phyloP scores from a whole-genome alignment of 2,113 vertebrate genomes.

The Amazona guildingii region DNA sequence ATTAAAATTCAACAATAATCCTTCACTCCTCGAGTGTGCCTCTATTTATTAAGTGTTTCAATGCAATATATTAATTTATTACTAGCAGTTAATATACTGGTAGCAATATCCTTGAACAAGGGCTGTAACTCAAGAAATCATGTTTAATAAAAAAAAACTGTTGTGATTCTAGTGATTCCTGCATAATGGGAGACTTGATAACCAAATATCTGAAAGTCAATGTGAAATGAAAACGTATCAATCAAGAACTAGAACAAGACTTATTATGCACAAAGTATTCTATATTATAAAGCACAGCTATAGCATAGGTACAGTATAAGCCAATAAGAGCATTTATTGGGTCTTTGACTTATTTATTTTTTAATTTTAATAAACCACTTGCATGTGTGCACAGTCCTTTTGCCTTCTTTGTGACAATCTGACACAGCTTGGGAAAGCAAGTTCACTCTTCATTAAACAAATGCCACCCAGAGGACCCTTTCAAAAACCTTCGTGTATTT shows the following conservation, averaged over 20 bases:
- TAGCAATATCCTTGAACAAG: conserved; percentile 44
- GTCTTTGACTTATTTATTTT: conserved; percentile 19
- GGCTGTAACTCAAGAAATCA: not conserved
- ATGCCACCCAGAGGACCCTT: conserved; percentile 50
- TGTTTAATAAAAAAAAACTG: not conserved
- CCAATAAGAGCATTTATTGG: not conserved
- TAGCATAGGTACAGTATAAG: not conserved
- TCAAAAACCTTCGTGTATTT: conserved; percentile 46
- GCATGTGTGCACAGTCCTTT: not conserved
- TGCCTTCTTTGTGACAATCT: conserved; percentile 47
- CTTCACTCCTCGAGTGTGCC: conserved; percentile 11
- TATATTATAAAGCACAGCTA: not conserved
- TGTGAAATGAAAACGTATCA: not conserved
- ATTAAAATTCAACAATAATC: conserved; percentile 64
- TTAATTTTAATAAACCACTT: conserved; percentile 34
- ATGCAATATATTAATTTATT: conserved; percentile 62
- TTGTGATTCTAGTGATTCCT: not conserved
- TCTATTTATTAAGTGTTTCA: conserved; percentile 57
- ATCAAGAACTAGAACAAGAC: not conserved
- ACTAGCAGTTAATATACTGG: not conserved
- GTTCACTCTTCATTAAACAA: conserved; percentile 64
- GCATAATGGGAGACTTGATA: not conserved
- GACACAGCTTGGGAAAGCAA: conserved; percentile 40
- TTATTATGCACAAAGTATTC: not conserved
- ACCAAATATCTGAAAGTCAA: not conserved